Evolutionary conservation across 2,797 vertebrate genomes (phyloP), one percentile per base, ranked within the genome.

Genomic region (Rhinichthys osculus): DNA sequence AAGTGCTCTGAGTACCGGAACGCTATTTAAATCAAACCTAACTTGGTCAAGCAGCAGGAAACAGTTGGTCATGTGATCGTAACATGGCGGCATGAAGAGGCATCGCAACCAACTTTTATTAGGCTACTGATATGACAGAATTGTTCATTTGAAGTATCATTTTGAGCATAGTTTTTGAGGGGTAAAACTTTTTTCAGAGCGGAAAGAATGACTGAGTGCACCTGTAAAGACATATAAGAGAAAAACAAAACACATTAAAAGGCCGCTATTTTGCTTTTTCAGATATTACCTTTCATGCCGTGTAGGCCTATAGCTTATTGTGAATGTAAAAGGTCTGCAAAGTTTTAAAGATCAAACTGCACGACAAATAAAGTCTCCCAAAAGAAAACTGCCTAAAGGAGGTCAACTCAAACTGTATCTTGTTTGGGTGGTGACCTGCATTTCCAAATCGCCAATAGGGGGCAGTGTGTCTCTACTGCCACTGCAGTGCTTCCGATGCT

Each of bases 391-490:
- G 52, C 52, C 19, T 54, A 21, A 54, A 54, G 19, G 19, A 21
- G 52, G 14, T 50, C 47, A 50, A 17, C 47, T 50, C 86, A 80
- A 42, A 67, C 27, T 71, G 50, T n/a, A 35, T 78, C 7, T 85
- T 7, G 47, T 54, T 40, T 57, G n/a, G 35, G 7, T 23, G 38
- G n/a, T 54, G 40, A n/a, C 7, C 17, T 69, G 71, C 17, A 17
- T 54, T 78, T 16, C 54, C 7, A 27, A 87, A 87, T 88, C 78
- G 66, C 90, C 91, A 91, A 90, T 88, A 92, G 94, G 94, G 95
- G 95, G 70, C 95, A 94, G 92, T 94, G 91, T 94, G 93, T 92
- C 72, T 93, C 94, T 91, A 83, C 85, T 86, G 70, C 89, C 14
- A 23, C 23, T 78, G 66, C 14, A 21, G 69, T 23, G 13, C 40